Conservation (phyloP, 2,888 invertebrate species). For the Pantelozetes paolii region DNA sequence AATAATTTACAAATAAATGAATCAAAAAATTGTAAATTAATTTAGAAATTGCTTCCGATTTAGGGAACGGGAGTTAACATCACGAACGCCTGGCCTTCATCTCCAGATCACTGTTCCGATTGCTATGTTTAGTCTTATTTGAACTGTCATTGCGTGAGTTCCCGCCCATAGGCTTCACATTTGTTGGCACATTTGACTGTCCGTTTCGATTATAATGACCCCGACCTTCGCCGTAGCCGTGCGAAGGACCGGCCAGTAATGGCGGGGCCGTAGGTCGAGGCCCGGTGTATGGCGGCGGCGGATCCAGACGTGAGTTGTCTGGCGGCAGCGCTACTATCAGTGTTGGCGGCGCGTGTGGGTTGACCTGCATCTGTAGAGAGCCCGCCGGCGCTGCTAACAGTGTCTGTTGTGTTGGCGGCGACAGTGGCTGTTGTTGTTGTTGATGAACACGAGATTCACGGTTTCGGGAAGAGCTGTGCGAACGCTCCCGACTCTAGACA, state of each 20-base stretch:
- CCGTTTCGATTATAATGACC: slow-evolving; percentile 60
- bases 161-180: slow-evolving; percentile 30
- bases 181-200: slow-evolving; percentile 39
- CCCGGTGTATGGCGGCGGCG: slow-evolving; percentile 50
- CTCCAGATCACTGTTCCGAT: slow-evolving; percentile 35
- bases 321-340: slow-evolving; percentile 41
- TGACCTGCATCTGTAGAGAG: slow-evolving; percentile 18
- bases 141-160: background rate
- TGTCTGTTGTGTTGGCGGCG: background rate
- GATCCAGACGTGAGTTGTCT: slow-evolving; percentile 44
- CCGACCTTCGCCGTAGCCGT: slow-evolving; percentile 67
- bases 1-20: background rate
- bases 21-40: background rate
- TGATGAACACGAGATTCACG: slow-evolving; percentile 35
- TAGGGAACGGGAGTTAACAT: background rate
- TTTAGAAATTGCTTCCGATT: background rate
- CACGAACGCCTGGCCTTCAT: slow-evolving; percentile 10
- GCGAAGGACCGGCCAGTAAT: slow-evolving; percentile 58
- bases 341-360: slow-evolving; percentile 35
- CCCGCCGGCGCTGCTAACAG: background rate
- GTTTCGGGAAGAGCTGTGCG: slow-evolving; percentile 3
- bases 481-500: slow-evolving; percentile 23
- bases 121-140: background rate
- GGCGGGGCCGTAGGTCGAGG: slow-evolving; percentile 51
- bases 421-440: slow-evolving; percentile 14